Base-by-base conservation (phyloP, 2,888 invertebrate species). In the Lymantria dispar region DNA sequence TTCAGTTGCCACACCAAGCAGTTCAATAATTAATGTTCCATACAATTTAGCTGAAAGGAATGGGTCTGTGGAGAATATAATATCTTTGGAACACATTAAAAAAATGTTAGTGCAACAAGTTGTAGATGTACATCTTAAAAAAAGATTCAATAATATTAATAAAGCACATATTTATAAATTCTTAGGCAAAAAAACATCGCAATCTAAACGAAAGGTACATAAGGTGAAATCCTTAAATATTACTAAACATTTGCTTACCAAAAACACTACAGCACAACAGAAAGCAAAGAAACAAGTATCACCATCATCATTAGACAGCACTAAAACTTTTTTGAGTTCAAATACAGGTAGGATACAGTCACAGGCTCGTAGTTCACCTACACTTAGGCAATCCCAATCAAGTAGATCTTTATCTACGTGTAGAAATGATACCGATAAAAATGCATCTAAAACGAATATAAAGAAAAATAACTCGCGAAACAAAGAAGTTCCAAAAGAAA, bases 141-240 rank as follows among this genome's bases (percentile, higher is more conserved):
- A 58, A 47, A 38, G 3, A n/a, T n/a, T 10, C 10, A 40, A 14
- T 14, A n/a, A 9, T 2, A 8, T 13, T 10, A 37, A 7, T 45
- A 22, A 12, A 9, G 13, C 40, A 45, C 52, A 59, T 49, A 45
- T 44, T 9, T 42, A 30, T 15, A 12, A 44, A 48, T 39, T 43
- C 12, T 29, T 29, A 38, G 54, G 41, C 41, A 62, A 49, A 13
- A 62, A 40, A 12, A 7, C 14, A 14, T 42, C 58, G 13, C 75
- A 72, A 52, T 50, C 56, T 5, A 76, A 74, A 56, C 76, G 68
- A 58, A 86, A 76, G 56, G 67, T 72, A 9, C 89, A 89, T 55
- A 91, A 88, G 78, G 79, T 91, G 0, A 91, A 90, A 67, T 87
- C 86, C 1, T 68, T 89, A 38, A 89, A 90, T 67, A 83, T 90